Conservation (phyloP, 2,888 invertebrate genomes). For the Nesidiocoris tenuis region DNA sequence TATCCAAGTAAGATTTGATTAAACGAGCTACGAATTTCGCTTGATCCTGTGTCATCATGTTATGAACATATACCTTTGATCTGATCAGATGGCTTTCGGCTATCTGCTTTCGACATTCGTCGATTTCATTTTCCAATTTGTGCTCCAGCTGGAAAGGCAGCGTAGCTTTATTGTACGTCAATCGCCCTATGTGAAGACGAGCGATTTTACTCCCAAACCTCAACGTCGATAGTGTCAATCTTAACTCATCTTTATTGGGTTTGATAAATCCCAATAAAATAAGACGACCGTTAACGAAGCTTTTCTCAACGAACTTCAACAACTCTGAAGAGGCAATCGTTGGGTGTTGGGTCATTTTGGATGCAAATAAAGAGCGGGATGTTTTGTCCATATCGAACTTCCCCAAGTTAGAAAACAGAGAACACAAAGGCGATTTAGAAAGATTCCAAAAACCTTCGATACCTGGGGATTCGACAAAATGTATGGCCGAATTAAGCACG, state of each 20-base stretch:
- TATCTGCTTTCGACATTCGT: neutral
- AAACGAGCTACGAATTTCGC: slow-evolving; percentile 24
- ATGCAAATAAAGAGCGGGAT: slow-evolving; percentile 11
- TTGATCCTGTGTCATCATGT: slow-evolving; percentile 26
- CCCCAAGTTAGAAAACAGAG: slow-evolving; percentile 22
- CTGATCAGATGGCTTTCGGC: slow-evolving; percentile 9
- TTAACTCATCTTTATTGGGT: slow-evolving; percentile 14
- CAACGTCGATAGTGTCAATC: slow-evolving; percentile 29
- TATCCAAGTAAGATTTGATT: slow-evolving; percentile 16
- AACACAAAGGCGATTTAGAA: slow-evolving; percentile 8
- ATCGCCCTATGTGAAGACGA: slow-evolving; percentile 14
- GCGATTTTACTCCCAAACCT: slow-evolving; percentile 35
- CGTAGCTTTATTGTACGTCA: neutral
- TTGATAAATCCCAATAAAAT: slow-evolving; percentile 12
- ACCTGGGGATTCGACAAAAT: slow-evolving; percentile 22
- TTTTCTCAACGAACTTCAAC: slow-evolving; percentile 17
- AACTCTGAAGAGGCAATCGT: slow-evolving; percentile 6
- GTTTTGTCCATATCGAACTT: slow-evolving; percentile 22
- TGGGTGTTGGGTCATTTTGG: neutral
- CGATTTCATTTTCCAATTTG: slow-evolving; percentile 15
- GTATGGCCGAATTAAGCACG: slow-evolving; percentile 1
- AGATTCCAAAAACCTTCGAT: slow-evolving; percentile 12
- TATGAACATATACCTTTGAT: slow-evolving; percentile 11
- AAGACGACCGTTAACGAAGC: slow-evolving; percentile 17
- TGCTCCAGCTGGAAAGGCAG: neutral